Base-by-base conservation (phyloP, 92 coral and sea anemone genomes). In the Parazoanthus darwini region DNA sequence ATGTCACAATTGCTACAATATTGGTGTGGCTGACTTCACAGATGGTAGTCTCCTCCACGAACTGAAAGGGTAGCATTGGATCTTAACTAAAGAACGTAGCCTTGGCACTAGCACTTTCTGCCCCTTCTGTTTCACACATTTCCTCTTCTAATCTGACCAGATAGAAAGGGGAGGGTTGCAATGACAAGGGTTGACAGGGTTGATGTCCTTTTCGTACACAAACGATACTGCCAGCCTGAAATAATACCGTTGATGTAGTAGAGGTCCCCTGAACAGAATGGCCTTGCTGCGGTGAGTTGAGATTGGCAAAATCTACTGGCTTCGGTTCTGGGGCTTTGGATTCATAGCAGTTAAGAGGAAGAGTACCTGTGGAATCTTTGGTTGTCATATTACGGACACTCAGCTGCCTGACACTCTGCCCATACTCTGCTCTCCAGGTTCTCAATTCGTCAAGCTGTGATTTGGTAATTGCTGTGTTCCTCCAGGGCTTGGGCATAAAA, bases 361-460 rank as follows among this genome's bases (percentile, higher is more conserved):
- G 80, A 6, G 89, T 86, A 9, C 89, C 89, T 0, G 84, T 6
- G 50, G 81, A 74, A 18, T 86, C 88, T 33, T 86, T 86, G 36
- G 88, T 74, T 38, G 81, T 72, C 88, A 72, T 86, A 9, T 59
- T 86, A n/a, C 83, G 6, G 22, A 77, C 89, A 51, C 73, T 77
- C 23, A 76, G 82, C 29, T 86, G 84, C 56, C 91, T 59, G 35
- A 89, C 88, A 89, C 88, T 89, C 72, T 51, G 68, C 79, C 90
- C 91, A 65, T 54, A 82, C 63, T 88, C 86, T 80, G 66, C 90
- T 46, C 81, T 68, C 90, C 86, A 80, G 48, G 78, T 88, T 56
- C 63, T 8, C 86, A 88, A 67, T 68, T 88, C 48, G 16, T 68
- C 74, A 76, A 67, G 66, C 81, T 80, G 81, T 48, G 16, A 72